Evolutionary conservation across 2,797 vertebrate species (phyloP).

Genomic region (Dryobates pubescens): DNA sequence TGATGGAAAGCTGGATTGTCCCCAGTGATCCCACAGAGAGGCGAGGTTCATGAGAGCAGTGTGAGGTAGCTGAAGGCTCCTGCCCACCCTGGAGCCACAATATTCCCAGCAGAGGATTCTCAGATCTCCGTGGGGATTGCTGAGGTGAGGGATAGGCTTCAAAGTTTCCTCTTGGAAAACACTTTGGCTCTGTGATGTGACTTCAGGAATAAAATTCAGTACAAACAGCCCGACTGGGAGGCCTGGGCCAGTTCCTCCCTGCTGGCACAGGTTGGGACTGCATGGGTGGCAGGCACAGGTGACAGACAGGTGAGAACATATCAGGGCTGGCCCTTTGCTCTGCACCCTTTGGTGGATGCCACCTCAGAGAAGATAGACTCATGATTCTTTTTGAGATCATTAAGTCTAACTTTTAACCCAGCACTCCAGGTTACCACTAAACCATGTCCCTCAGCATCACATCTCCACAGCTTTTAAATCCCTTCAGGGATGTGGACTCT

Average conservation of each 20-base stretch:
- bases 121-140: accelerated
- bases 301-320: background rate
- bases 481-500: no score
- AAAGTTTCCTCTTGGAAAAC: background rate
- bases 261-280: background rate
- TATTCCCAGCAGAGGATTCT: accelerated
- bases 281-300: background rate
- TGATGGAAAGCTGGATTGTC: background rate
- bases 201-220: background rate
- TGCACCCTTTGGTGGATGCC: background rate
- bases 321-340: background rate
- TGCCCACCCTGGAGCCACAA: accelerated
- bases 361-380: background rate
- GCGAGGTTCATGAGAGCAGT: accelerated
- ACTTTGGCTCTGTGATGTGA: background rate
- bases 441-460: no score
- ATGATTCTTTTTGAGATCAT: no score
- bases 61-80: background rate
- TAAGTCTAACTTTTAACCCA: no score
- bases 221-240: background rate
- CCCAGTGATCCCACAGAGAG: background rate
- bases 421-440: no score
- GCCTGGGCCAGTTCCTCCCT: background rate
- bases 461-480: no score
- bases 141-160: background rate